Evolutionary conservation across 2,113 vertebrate genomes (phyloP).

Genomic region (Heteronetta atricapilla): DNA sequence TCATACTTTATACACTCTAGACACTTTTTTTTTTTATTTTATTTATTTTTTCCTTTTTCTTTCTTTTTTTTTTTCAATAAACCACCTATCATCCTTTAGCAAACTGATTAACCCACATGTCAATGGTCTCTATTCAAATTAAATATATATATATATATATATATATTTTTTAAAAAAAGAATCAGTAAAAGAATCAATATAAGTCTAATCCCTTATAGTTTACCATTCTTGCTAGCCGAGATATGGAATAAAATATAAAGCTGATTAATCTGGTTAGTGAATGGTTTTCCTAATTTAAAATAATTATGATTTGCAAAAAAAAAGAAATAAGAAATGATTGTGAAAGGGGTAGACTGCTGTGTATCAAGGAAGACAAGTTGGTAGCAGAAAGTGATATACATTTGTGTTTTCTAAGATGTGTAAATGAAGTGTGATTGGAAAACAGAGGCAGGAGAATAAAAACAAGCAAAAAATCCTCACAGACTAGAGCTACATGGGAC

Average conservation of each 20-base stretch:
- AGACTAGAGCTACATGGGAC: not conserved
- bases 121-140: not conserved
- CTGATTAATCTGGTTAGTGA: not conserved
- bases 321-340: not conserved
- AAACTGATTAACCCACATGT: not conserved
- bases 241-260: not conserved
- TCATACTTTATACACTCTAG: not conserved
- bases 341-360: not conserved
- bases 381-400: not conserved
- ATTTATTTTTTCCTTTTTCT: not conserved
- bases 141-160: no score
- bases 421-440: not conserved
- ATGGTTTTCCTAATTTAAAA: not conserved
- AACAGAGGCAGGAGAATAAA: no score
- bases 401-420: not conserved
- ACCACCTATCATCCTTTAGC: not conserved
- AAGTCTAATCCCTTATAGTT: not conserved
- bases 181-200: rapidly evolving
- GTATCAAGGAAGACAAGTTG: not conserved
- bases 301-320: not conserved
- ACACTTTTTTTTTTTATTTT: not conserved
- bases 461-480: not conserved
- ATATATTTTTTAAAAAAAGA: no score
- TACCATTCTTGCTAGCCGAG: not conserved
- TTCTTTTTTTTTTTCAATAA: not conserved